Evolutionary conservation across 2,888 invertebrate genomes (phyloP).

Genomic region (Spilarctia lutea): DNA sequence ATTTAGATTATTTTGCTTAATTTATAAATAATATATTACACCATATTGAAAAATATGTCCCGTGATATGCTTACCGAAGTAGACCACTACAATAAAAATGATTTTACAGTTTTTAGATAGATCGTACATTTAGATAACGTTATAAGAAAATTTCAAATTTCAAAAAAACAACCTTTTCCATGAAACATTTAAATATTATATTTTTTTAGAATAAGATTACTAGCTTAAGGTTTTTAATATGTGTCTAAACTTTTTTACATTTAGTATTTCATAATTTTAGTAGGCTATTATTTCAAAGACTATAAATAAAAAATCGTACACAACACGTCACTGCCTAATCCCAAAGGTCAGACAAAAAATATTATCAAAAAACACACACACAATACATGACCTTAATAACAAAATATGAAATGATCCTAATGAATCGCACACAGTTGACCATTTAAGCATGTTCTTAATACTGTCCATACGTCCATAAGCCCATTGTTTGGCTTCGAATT

Average conservation of each 20-base stretch:
- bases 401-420: constrained; percentile 46
- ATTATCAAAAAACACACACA: constrained; percentile 19
- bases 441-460: constrained; percentile 48
- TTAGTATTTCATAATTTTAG: neutral
- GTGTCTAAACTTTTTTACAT: neutral
- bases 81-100: too few species aligned
- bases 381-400: constrained; percentile 45
- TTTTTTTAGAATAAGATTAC: neutral
- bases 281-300: neutral
- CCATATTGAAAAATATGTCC: too few species aligned
- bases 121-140: too few species aligned
- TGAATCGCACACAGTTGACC: constrained; percentile 49
- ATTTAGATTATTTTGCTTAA: too few species aligned
- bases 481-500: constrained; percentile 52
- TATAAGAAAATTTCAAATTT: too few species aligned
- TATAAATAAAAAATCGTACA: constrained; percentile 13
- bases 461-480: constrained; percentile 46
- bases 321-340: constrained; percentile 17
- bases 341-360: constrained; percentile 16
- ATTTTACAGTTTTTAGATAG: too few species aligned
- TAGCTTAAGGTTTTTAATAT: neutral
- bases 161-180: neutral
- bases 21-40: too few species aligned
- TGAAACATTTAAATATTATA: neutral
- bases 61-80: too few species aligned